Evolutionary conservation across 2,888 invertebrate genomes (phyloP), one percentile per base, ranked within the genome.

Genomic region (Loripinus fragilis): DNA sequence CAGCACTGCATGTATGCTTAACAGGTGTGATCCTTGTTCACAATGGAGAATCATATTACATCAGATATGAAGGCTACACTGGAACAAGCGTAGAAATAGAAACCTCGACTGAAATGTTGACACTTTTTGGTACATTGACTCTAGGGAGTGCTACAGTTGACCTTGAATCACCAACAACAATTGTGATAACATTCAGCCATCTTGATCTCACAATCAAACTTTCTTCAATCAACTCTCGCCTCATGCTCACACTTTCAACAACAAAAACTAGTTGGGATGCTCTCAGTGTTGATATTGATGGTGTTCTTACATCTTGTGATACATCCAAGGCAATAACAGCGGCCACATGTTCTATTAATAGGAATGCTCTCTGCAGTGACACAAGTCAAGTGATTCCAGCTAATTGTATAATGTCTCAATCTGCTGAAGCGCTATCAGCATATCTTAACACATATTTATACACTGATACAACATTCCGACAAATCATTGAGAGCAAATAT

Each of bases 261-360:
- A 38, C 80, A 50, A 76, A 66, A 35, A 68, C 75, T 23, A 79
- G 78, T 23, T 86, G 83, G 83, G 74, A 75, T 50, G 12, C 65
- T 35, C 68, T 71, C n/a, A 48, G 69, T 8, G 23, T 52, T 20
- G 70, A 74, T 33, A 77, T 85, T n/a, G 60, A 72, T 60, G 87
- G 87, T 28, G 28, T 85, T 12, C 38, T 85, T 38, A 78, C 86
- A 71, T 77, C 85, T 28, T 87, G 87, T 71, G 65, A 82, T 20
- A 85, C 86, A 5, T 65, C 77, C n/a, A 65, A 71, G 1, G 77
- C 86, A 2, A 76, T 87, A n/a, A 73, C 28, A 41, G 72, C 86
- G n/a, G 66, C 68, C 7, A 38, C 69, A 23, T 87, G 87, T 52
- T 72, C 68, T 38, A 65, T 80, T 5, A 73, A 78, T n/a, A 69